A percentile compares a stretch with the other conserved stretches of the same genome.
These are phyloP conservation scores for Pinctada fucata DNA, from an alignment of 2,888 invertebrate species.

Conservation along the genomic window DNA sequence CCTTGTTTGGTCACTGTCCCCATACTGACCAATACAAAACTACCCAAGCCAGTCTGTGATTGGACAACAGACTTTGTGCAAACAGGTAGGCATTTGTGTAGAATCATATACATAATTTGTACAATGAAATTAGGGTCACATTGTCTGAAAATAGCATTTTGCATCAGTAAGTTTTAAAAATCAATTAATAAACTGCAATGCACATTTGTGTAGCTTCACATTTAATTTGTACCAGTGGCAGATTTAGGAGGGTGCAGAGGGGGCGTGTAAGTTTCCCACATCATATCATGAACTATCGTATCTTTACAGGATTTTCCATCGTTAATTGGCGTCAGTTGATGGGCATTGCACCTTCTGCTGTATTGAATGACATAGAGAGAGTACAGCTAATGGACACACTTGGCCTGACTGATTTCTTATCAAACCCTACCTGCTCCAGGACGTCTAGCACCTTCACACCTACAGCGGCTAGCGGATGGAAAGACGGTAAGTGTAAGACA, in stretches of 20 bases:
- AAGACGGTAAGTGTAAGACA: neutral
- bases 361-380: constrained; percentile 8
- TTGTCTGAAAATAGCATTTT: too few species aligned
- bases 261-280: too few species aligned
- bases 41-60: constrained; percentile 33
- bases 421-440: neutral
- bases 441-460: neutral
- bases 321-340: constrained; percentile 18
- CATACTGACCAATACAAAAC: constrained; percentile 12
- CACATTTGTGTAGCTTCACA: too few species aligned
- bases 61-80: constrained; percentile 32
- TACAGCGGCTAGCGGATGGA: neutral
- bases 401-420: constrained; percentile 21
- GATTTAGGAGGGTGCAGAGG: too few species aligned
- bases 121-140: too few species aligned
- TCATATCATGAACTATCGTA: too few species aligned
- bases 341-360: neutral
- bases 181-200: too few species aligned
- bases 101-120: neutral
- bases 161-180: too few species aligned
- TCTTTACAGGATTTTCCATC: constrained; percentile 38
- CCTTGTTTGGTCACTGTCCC: constrained; percentile 11
- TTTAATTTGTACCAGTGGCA: too few species aligned
- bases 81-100: constrained; percentile 15
- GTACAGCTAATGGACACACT: constrained; percentile 12